Evolutionary conservation across 2,797 vertebrate genomes (phyloP), one percentile per base, ranked within the genome.

Genomic region (Syngnathus rostellatus): DNA sequence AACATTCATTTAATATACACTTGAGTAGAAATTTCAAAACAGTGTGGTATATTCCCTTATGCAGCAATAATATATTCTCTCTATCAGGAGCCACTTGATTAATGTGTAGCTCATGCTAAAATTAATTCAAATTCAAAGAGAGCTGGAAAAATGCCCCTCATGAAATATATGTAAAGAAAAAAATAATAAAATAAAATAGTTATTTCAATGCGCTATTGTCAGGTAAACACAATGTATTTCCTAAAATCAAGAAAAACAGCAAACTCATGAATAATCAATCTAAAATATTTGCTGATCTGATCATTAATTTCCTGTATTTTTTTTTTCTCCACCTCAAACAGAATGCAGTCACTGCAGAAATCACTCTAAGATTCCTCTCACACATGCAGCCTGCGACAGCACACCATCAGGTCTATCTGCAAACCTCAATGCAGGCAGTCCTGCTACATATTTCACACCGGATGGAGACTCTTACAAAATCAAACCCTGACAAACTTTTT

Each of bases 381-480:
- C 57, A 59, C 19, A 40, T 59, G 37, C 57, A 59, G 57, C 21
- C 19, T 39, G 57, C 57, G 37, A 40, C 57, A 59, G 57, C 39
- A 59, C 57, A 59, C 37, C 39, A 4, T 40, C 57, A 58, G 31
- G 31, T 31, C 31, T 31, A 31, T 58, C 57, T 58, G 57, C 57
- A 38, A 31, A 12, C 16, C 57, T 59, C 31, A 11, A 54, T 54
- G 53, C 21, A 5, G 53, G 21, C 9, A 25, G 53, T 5, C 23
- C 53, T 1, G 21, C 21, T 25, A 17, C 46, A 19, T 5, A 17
- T 19, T 17, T 19, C 14, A 25, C 53, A 6, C 11, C 21, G 21
- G 53, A 25, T 54, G 31, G 31, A 12, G 5, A 5, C 21, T 54
- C 21, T 11, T 4, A 23, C 53, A 54, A 25, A 25, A 54, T 5